phyloP scores from a whole-genome alignment of 1,140 invertebrate species.

The Trigoniulus corallinus region DNA sequence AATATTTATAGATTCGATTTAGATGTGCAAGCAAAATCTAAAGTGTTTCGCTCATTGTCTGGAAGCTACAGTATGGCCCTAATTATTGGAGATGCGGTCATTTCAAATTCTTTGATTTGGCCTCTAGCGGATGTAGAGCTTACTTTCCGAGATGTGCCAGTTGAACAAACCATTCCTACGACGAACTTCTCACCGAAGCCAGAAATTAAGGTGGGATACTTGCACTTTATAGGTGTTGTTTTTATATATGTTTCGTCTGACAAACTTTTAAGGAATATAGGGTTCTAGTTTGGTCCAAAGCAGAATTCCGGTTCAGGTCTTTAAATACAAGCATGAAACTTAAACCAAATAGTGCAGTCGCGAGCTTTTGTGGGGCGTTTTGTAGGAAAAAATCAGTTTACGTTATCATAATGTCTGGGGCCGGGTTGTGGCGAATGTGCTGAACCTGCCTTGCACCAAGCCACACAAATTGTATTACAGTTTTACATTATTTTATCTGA shows the following conservation, averaged over 20 bases:
- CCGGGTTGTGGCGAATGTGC: too few relatives aligned
- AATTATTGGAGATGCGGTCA: slow-evolving; percentile 66
- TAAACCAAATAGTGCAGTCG: too few relatives aligned
- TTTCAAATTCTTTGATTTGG: slow-evolving; percentile 82
- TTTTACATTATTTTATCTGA: too few relatives aligned
- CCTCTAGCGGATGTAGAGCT: slow-evolving; percentile 54
- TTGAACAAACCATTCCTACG: slow-evolving; percentile 20
- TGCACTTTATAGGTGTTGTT: slow-evolving; percentile 8
- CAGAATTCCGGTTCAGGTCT: too few relatives aligned
- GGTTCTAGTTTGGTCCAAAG: too few relatives aligned
- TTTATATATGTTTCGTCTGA: slow-evolving; percentile 13
- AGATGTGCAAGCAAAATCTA: slow-evolving; percentile 62
- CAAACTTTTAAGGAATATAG: too few relatives aligned
- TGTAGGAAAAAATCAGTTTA: background rate
- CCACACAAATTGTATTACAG: too few relatives aligned
- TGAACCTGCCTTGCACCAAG: too few relatives aligned
- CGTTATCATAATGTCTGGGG: too few relatives aligned
- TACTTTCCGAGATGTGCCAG: slow-evolving; percentile 37
- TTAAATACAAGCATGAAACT: too few relatives aligned
- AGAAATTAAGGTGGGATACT: slow-evolving; percentile 51
- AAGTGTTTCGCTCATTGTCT: slow-evolving; percentile 57
- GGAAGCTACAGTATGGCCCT: slow-evolving; percentile 68
- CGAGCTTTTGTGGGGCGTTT: too few relatives aligned
- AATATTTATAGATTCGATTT: slow-evolving; percentile 82
- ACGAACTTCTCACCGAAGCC: slow-evolving; percentile 44